Evolutionary conservation across 2,888 invertebrate species (phyloP), one percentile per base, ranked within the genome.

Genomic region (Nudaria mundana): DNA sequence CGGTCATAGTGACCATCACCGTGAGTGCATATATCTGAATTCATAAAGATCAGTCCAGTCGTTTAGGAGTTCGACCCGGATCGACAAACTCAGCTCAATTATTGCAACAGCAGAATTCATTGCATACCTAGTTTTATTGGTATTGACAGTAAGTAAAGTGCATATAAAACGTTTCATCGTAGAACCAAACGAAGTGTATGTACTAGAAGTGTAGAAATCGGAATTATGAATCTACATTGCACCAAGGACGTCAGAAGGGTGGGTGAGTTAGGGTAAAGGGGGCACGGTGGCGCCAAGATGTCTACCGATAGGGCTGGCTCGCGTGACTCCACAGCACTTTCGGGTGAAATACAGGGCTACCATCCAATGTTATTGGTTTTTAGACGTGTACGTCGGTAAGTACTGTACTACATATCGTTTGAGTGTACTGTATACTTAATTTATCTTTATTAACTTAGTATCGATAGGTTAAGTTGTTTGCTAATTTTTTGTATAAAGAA

Each of bases 241-340:
- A 69, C 61, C 66, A 66, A 58, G 57, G 53, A 42, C 58, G 55
- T 32, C 58, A 59, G 48, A 29, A 40, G 48, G 53, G 48, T 48
- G 41, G 48, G 56, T 32, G 51, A 11, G 48, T 43, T 53, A 43
- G 44, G 52, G 29, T 29, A 23, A 34, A 36, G 14, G 47, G 38
- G 33, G 47, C 22, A 43, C 35, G 44, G 44, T 18, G 75, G 72
- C 76, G 78, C 72, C 78, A 49, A 68, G 78, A 78, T 78, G 78
- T 73, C 79, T 78, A 59, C 66, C 55, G 77, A 79, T 78, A 79
- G 71, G 62, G 67, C 56, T 62, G 68, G 36, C 52, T 76, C 60
- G 76, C 76, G 76, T 76, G 76, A 67, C 68, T 56, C 53, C 42
- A 30, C 28, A 20, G 42, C 40, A 44, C 63, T 59, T 71, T 71